phyloP scores from a whole-genome alignment of 2,888 invertebrate species.

The Erpobdella octoculata region DNA sequence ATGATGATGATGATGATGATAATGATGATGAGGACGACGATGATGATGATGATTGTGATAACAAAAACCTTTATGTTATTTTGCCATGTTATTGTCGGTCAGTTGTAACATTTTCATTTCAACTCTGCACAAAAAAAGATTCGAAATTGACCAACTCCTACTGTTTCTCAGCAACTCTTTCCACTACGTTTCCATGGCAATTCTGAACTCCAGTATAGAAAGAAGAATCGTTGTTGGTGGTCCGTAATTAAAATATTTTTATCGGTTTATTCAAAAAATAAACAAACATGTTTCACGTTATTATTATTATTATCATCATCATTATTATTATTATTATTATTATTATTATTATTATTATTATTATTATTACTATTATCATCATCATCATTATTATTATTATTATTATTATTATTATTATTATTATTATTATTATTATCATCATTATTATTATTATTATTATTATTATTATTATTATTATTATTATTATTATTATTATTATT shows the following conservation, averaged over 20 bases:
- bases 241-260: too few relatives aligned
- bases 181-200: too few relatives aligned
- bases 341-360: constrained; percentile 11
- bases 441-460: background rate
- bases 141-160: too few relatives aligned
- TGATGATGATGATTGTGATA: constrained; percentile 10
- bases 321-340: background rate
- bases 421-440: background rate
- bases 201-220: too few relatives aligned
- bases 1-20: background rate
- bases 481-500: background rate
- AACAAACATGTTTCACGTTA: too few relatives aligned
- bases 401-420: constrained; percentile 1
- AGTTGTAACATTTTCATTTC: too few relatives aligned
- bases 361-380: constrained; percentile 8
- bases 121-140: too few relatives aligned
- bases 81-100: too few relatives aligned
- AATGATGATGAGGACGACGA: constrained; percentile 19
- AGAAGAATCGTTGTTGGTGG: too few relatives aligned
- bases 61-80: too few relatives aligned
- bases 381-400: constrained; percentile 5
- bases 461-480: background rate
- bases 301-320: constrained; percentile 1
- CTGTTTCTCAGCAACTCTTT: too few relatives aligned
- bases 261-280: too few relatives aligned